Conservation (phyloP, 2,888 invertebrate genomes). For the Aphrophora alni region DNA sequence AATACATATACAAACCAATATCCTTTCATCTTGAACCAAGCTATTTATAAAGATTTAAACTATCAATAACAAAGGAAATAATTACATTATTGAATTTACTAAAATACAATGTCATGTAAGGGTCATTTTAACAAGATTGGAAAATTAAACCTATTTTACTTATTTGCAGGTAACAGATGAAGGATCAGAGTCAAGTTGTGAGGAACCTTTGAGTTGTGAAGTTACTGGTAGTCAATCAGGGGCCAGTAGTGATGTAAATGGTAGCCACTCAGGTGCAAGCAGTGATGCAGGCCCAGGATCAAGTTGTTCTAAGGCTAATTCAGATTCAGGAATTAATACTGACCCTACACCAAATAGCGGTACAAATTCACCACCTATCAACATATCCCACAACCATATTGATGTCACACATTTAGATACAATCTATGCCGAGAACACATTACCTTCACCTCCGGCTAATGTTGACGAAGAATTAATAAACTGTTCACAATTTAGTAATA, state of each 20-base stretch:
- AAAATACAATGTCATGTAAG: too few relatives aligned
- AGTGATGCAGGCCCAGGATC: constrained; percentile 47
- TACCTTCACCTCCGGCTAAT: background rate
- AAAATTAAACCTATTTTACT: too few relatives aligned
- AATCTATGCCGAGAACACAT: background rate
- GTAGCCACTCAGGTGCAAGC: constrained; percentile 49
- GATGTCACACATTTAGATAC: background rate
- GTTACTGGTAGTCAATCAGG: constrained; percentile 44
- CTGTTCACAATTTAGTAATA: background rate
- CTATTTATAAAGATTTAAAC: too few relatives aligned
- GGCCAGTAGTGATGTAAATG: constrained; percentile 46
- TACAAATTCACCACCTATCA: constrained; percentile 41
- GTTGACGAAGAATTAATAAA: background rate
- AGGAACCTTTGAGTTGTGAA: constrained; percentile 45
- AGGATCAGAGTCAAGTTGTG: constrained; percentile 52
- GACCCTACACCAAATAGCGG: constrained; percentile 46
- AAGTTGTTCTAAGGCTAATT: constrained; percentile 46
- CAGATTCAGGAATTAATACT: constrained; percentile 49
- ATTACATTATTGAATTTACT: too few relatives aligned
- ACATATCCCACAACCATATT: background rate
- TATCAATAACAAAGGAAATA: too few relatives aligned
- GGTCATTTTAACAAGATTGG: too few relatives aligned
- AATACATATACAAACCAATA: too few relatives aligned
- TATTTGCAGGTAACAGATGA: constrained; percentile 51
- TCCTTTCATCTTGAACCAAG: too few relatives aligned